Conservation (phyloP, 2,888 invertebrate species). For the Tiphia femorata region DNA sequence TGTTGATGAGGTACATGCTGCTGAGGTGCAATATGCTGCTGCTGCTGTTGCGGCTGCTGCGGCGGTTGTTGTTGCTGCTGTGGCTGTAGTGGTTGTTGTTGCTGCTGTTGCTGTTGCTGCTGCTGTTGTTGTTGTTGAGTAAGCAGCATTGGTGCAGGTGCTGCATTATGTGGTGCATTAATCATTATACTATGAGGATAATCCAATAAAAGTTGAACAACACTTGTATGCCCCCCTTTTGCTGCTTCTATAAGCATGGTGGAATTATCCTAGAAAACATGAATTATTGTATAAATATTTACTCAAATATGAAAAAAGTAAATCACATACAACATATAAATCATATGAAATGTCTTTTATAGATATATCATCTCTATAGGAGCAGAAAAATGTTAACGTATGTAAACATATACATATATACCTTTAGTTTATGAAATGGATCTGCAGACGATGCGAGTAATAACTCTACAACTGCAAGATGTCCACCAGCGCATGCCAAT, state of each 20-base stretch:
- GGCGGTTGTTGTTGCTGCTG: conserved; percentile 33
- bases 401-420: too few relatives aligned
- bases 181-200: conserved; percentile 90
- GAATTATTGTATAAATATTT: not conserved
- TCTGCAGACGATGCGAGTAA: conserved; percentile 93
- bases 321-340: not conserved
- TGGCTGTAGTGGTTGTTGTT: conserved; percentile 56
- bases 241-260: conserved; percentile 99
- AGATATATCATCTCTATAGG: too few relatives aligned
- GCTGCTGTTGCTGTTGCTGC: conserved; percentile 46
- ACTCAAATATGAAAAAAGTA: too few relatives aligned
- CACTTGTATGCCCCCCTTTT: conserved; percentile 96
- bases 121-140: conserved; percentile 53
- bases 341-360: too few relatives aligned
- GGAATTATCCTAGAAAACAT: conserved; percentile 84
- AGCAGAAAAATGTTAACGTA: too few relatives aligned
- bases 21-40: conserved; percentile 69
- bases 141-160: conserved; percentile 55
- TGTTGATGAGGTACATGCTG: conserved; percentile 65
- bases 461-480: conserved; percentile 92
- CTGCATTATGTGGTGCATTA: conserved; percentile 69
- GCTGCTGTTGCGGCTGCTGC: conserved; percentile 52
- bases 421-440: conserved; percentile 95
- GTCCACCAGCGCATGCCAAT: conserved; percentile 96
- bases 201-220: conserved; percentile 94